phyloP scores from a whole-genome alignment of 2,797 vertebrate species.

The Cynopterus sphinx region DNA sequence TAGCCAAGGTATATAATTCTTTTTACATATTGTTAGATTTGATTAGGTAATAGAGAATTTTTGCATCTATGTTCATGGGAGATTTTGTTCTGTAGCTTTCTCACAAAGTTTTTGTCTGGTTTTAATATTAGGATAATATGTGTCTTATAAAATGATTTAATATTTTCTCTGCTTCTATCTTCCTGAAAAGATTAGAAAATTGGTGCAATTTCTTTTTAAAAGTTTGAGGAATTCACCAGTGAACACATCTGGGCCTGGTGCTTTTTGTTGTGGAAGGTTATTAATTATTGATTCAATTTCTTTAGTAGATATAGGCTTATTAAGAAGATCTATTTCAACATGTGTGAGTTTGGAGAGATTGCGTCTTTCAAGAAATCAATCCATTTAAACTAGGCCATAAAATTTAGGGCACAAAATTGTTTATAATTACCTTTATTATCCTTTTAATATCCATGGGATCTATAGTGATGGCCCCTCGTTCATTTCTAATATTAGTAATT shows the following conservation, averaged over 20 bases:
- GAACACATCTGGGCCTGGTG: not conserved
- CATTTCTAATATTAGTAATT: not conserved
- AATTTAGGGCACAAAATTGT: not conserved
- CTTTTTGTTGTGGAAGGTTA: not conserved
- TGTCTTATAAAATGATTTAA: not conserved
- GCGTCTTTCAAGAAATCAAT: not conserved
- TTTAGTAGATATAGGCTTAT: not conserved
- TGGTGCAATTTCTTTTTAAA: not conserved
- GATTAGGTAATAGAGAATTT: too few species aligned
- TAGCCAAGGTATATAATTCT: not conserved
- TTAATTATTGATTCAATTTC: too few species aligned
- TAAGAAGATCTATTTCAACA: not conserved
- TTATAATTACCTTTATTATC: not conserved
- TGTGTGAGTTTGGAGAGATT: not conserved
- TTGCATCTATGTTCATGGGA: too few species aligned
- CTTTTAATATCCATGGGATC: not conserved
- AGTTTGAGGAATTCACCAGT: too few species aligned
- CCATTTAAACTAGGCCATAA: not conserved
- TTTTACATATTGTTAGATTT: not conserved
- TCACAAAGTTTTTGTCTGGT: too few species aligned
- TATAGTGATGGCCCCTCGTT: not conserved
- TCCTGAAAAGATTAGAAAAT: not conserved
- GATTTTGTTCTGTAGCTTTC: too few species aligned
- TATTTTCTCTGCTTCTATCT: not conserved
- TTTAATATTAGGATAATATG: too few species aligned